Base-by-base conservation (phyloP, 2,113 vertebrate genomes). In the Oreocharis arfaki region DNA sequence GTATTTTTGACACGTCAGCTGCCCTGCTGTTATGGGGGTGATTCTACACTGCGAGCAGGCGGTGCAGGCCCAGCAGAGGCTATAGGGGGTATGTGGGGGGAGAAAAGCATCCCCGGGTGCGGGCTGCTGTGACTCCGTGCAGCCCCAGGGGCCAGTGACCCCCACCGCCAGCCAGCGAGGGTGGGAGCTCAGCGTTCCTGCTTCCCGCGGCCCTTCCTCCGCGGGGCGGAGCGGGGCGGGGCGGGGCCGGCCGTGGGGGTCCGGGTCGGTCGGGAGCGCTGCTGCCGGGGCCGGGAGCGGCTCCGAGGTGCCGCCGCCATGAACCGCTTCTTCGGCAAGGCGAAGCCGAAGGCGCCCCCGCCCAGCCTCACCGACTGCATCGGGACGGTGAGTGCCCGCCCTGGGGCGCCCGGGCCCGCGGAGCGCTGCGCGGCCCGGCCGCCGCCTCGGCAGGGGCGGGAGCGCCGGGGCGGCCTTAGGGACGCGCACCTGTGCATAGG, bases 281-380 rank as follows among this genome's bases (percentile, higher is more conserved):
- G 60, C 7, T 2, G 46, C 23, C 55, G 84, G 46, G 52, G 16
- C 8, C 17, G 30, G n/a, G 61, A 35, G 13, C 4, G 11, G 1
- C 27, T 1, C 7, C 3, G 30, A n/a, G 20, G 0, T 4, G 2
- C 41, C 37, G 87, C 22, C 89, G 84, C 97, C 84, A 99, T 99
- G 99, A 99, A 99, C 91, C 98, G 99, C 49, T 98, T 99, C 86
- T 99, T 99, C 78, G 99, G 99, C 13, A 98, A 96, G 78, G 98
- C 98, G 27, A 99, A 99, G 94, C 97, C 99, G 5, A 99, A 99
- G 96, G 99, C 67, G 33, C 99, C 99, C 0, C 98, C 99, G 3
- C 99, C 99, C 24, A 99, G 99, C 97, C 97, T 99, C n/a, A 98
- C 99, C 5, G 99, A 99, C 98, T 99, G 99, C 82, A 99, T 99